Percentiles rank a stretch among this genome's conserved stretches.
These are phyloP conservation scores for Thymallus thymallus DNA, from an alignment of 2,113 vertebrate species.

Conservation along the genomic window DNA sequence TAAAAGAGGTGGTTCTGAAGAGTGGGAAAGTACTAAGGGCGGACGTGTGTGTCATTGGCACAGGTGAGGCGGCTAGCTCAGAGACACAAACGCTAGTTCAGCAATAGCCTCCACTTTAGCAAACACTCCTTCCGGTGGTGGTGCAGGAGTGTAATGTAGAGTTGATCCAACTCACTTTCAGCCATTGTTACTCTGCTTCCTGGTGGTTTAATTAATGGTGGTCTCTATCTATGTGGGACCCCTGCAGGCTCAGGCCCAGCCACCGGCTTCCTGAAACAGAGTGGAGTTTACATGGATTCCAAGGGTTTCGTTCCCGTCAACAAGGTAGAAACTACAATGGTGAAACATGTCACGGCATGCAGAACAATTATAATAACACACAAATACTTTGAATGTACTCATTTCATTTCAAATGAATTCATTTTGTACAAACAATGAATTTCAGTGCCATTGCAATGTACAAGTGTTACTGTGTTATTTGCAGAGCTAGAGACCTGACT, in stretches of 20 bases:
- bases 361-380: not conserved
- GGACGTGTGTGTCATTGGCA: constrained; percentile 91
- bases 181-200: not conserved
- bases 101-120: no score
- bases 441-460: not conserved
- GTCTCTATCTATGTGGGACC: no score
- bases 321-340: constrained; percentile 78
- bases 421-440: not conserved
- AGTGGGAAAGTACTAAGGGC: constrained; percentile 94
- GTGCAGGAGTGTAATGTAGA: not conserved
- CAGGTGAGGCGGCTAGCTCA: constrained; percentile 76
- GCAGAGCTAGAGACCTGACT: not conserved
- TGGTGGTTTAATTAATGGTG: not conserved
- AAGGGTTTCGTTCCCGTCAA: constrained; percentile 93
- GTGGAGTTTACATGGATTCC: constrained; percentile 87
- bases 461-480: not conserved
- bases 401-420: not conserved
- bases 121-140: no score
- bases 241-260: constrained; percentile 84
- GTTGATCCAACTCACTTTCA: not conserved
- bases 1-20: constrained; percentile 97
- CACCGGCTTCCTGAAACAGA: constrained; percentile 89
- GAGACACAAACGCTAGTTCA: not conserved
- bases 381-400: not conserved
- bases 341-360: not conserved